A percentile compares a stretch with the other conserved stretches of the same genome.
These are phyloP conservation scores for Probosciger aterrimus DNA, from an alignment of 2,113 vertebrate genomes.

Conservation along the genomic window DNA sequence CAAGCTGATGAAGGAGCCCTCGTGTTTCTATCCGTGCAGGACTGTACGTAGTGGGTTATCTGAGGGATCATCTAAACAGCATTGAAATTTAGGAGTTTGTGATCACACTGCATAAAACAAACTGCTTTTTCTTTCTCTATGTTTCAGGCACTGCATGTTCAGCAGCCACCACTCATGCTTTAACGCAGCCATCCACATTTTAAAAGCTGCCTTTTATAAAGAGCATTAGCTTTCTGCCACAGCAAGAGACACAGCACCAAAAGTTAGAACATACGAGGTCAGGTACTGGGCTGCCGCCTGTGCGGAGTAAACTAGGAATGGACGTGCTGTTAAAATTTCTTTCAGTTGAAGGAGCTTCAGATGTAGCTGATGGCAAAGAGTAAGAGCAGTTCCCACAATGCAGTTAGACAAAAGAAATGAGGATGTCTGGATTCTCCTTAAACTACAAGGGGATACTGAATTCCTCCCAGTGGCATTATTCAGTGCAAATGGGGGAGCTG, in stretches of 20 bases:
- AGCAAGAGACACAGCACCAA: background rate
- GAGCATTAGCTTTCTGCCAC: background rate
- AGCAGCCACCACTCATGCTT: background rate
- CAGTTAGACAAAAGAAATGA: background rate
- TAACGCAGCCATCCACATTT: background rate
- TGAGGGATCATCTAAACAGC: background rate
- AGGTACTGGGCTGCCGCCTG: background rate
- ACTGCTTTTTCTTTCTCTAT: background rate
- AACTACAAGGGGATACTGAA: background rate
- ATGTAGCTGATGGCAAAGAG: background rate
- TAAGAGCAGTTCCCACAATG: background rate
- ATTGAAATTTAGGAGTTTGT: background rate
- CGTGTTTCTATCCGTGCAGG: background rate
- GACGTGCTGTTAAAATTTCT: background rate
- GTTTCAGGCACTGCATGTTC: background rate
- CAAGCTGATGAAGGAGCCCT: background rate
- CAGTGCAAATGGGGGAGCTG: accelerated
- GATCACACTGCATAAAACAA: background rate
- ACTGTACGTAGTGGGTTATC: background rate
- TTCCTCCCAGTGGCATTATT: background rate
- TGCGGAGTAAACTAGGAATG: background rate
- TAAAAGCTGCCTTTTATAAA: background rate
- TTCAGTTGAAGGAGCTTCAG: background rate
- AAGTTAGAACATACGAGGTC: background rate
- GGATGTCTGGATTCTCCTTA: background rate